A percentile compares a stretch with the other conserved stretches of the same genome.
These are phyloP conservation scores for Aplysina aerophoba DNA, from an alignment of 37 sponge, comb jelly and placozoan species.

Conservation along the genomic window DNA sequence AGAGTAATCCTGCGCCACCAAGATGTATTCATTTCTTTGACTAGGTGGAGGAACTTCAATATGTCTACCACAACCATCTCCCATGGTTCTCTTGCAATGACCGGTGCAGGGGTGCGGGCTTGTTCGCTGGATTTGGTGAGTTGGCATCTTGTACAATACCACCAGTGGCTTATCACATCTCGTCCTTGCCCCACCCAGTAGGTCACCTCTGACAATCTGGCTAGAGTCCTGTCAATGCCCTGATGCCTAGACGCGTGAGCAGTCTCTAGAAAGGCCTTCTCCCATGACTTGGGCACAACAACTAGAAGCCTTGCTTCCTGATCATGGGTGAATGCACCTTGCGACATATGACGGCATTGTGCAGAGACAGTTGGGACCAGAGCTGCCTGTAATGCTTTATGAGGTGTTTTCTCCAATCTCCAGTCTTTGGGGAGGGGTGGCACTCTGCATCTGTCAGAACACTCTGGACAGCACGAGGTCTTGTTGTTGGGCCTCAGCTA, in stretches of 20 bases:
- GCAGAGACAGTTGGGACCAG: neutral
- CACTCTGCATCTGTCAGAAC: neutral
- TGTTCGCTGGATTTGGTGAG: neutral
- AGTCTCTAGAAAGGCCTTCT: neutral
- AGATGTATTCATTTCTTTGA: neutral
- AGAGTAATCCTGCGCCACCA: no score
- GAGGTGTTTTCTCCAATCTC: neutral
- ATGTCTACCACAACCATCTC: slow-evolving; percentile 6
- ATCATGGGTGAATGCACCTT: neutral
- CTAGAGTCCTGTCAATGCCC: slow-evolving; percentile 14
- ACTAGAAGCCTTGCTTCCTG: neutral
- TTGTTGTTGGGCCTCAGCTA: neutral
- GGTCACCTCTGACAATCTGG: neutral
- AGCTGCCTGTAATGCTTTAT: neutral
- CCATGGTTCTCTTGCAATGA: no score
- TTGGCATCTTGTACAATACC: slow-evolving; percentile 10
- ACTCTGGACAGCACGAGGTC: neutral
- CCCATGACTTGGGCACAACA: neutral
- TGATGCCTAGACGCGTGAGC: slow-evolving; percentile 39
- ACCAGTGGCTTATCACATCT: neutral
- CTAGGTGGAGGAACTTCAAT: neutral
- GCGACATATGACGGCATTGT: neutral
- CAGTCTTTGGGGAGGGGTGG: neutral
- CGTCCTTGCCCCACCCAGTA: slow-evolving; percentile 15
- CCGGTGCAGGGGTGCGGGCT: neutral